phyloP scores from a whole-genome alignment of 2,113 vertebrate genomes.

The Percina caprodes region DNA sequence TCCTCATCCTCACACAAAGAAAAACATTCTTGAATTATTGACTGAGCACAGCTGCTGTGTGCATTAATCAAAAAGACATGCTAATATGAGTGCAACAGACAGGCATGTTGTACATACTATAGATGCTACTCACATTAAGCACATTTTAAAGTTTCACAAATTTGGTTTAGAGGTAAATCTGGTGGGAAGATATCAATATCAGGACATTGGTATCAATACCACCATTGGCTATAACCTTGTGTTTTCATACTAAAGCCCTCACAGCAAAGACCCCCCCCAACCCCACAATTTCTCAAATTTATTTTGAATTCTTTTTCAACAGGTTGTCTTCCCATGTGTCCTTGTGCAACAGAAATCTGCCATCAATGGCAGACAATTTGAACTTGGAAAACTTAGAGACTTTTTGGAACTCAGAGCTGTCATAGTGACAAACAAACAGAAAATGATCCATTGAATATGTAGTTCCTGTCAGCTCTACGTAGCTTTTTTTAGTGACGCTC shows the following conservation, averaged over 20 bases:
- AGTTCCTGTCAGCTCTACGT: no score
- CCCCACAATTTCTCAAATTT: not conserved
- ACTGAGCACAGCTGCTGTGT: constrained; percentile 22
- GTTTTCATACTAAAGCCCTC: not conserved
- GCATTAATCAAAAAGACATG: constrained; percentile 27
- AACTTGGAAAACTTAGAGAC: not conserved
- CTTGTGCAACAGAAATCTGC: not conserved
- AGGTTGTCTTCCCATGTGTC: not conserved
- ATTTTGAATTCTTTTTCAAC: not conserved
- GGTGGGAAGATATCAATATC: not conserved
- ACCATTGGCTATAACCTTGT: not conserved
- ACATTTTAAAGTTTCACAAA: constrained; percentile 2
- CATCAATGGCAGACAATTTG: not conserved
- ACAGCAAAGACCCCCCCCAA: not conserved
- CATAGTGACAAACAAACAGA: no score
- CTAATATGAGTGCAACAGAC: constrained; percentile 5
- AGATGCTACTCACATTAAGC: not conserved
- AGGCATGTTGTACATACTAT: not conserved
- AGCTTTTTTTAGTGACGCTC: no score
- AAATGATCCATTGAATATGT: no score
- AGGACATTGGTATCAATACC: not conserved
- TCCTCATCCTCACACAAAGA: not conserved
- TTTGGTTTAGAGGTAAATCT: not conserved
- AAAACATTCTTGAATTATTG: constrained; percentile 38
- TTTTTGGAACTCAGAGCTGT: no score